Evolutionary conservation across 1,140 invertebrate species (phyloP), one percentile per base, ranked within the genome.

Genomic region (Sweltsa coloradensis): DNA sequence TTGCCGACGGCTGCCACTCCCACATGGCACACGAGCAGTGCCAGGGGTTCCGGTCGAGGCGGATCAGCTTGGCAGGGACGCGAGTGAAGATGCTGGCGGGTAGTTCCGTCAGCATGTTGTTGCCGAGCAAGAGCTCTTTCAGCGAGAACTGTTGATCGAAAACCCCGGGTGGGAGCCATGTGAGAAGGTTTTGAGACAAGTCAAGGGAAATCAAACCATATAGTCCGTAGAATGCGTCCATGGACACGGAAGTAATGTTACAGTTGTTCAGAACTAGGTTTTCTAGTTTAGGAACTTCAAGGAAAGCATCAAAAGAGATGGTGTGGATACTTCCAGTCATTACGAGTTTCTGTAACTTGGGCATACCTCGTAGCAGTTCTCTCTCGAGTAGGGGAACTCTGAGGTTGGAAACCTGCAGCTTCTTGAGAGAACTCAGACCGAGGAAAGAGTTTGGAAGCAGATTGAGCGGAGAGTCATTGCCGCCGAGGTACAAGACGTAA

Each of bases 241-340:
- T 78, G 2, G 78, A 81, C 21, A 83, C 63, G 45, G 73, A 70
- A 34, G 57, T 51, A 31, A 83, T 67, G n/a, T 70, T 63, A 55
- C 79, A 81, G n/a, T 73, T 54, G 51, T 69, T 74, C 14, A 83
- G 45, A 47, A 74, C 68, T 5, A 84, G 58, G 50, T 70, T 71
- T 34, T 72, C 60, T n/a, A 83, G 57, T 29, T 70, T 67, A 21
- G 61, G 57, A 34, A 79, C 62, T 54, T 78, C 75, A 24, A 72
- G 55, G 54, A 84, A 83, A 0, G 78, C 76, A 59, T 82, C 79
- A 53, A 74, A 79, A 49, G 79, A 75, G n/a, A 84, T 68, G 45
- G 59, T 60, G 4, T 60, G 58, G 24, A 83, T 68, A 50, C 63
- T 66, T 18, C 81, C 81, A 6, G 69, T 62, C 26, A 78, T 59